Percentiles rank a stretch among this genome's conserved stretches.
These are phyloP conservation scores for Toxotes chatareus DNA, from an alignment of 2,113 vertebrate species.

Conservation along the genomic window DNA sequence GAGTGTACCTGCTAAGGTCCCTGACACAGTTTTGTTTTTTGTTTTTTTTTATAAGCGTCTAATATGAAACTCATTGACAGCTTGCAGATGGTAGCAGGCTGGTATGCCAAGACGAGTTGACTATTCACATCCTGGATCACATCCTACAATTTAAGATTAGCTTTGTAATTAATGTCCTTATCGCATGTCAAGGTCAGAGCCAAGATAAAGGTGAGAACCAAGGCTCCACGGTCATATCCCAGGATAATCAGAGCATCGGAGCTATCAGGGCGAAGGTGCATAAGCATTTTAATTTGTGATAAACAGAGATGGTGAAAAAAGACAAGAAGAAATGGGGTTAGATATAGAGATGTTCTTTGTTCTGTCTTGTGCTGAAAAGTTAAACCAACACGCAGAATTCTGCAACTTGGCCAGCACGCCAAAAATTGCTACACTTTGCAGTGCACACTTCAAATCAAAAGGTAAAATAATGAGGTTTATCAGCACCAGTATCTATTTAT, in stretches of 20 bases:
- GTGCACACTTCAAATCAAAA: background rate
- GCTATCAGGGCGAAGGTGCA: slow-evolving; percentile 52
- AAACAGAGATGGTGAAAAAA: slow-evolving; percentile 53
- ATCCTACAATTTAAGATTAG: slow-evolving; percentile 29
- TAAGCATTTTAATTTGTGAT: slow-evolving; percentile 42
- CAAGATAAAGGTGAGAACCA: slow-evolving; percentile 33
- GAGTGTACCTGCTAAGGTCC: background rate
- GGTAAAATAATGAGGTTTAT: background rate
- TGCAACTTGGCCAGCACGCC: slow-evolving; percentile 3
- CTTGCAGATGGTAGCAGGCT: background rate
- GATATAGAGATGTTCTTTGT: slow-evolving; percentile 46
- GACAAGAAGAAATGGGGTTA: slow-evolving; percentile 42
- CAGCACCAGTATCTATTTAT: background rate
- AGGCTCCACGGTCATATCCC: background rate
- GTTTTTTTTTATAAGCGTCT: background rate
- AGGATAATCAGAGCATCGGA: background rate
- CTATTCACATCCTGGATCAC: slow-evolving; percentile 17
- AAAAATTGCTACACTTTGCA: background rate
- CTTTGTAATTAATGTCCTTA: slow-evolving; percentile 44
- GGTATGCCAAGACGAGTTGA: background rate
- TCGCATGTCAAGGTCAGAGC: slow-evolving; percentile 61
- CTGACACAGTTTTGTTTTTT: background rate
- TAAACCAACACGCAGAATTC: background rate
- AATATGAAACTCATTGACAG: background rate
- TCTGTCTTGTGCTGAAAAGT: slow-evolving; percentile 40